Percentiles rank a stretch among this genome's conserved stretches.
Conservation (phyloP, 1,140 invertebrate genomes). For the Drosophila sucinea region DNA sequence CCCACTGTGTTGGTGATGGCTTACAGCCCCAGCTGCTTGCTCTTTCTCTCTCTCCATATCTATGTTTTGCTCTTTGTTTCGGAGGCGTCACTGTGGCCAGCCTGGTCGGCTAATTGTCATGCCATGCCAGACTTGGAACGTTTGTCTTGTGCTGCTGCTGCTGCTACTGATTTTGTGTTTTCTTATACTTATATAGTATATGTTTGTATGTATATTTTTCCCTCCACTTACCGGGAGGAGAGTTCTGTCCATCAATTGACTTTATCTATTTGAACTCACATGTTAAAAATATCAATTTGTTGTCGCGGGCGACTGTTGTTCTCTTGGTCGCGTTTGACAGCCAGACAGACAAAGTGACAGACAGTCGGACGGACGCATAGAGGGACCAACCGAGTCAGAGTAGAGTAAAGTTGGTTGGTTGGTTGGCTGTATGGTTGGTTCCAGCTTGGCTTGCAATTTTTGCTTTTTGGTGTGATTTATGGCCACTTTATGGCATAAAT, state of each 20-base stretch:
- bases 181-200: conserved; percentile 38
- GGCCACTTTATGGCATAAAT: conserved; percentile 76
- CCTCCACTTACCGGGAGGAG: conserved; percentile 30
- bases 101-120: conserved; percentile 73
- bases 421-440: not conserved
- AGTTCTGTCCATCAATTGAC: conserved; percentile 73
- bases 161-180: conserved; percentile 49
- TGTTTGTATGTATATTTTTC: conserved; percentile 22
- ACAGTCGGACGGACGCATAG: conserved; percentile 43
- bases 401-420: conserved; percentile 10
- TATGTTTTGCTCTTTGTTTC: conserved; percentile 46
- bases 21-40: not conserved
- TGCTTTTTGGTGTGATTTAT: conserved; percentile 79
- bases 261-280: conserved; percentile 80
- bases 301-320: conserved; percentile 58
- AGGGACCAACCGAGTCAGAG: not conserved
- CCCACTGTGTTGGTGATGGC: conserved; percentile 28
- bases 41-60: not conserved
- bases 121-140: conserved; percentile 66
- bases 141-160: conserved; percentile 34
- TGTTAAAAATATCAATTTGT: conserved; percentile 81
- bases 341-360: conserved; percentile 58
- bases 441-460: conserved; percentile 54
- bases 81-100: conserved; percentile 72
- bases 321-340: conserved; percentile 19